Percentiles rank a stretch among this genome's conserved stretches.
Conservation (phyloP, 2,113 vertebrate genomes). For the Rhabdornis inornatus region DNA sequence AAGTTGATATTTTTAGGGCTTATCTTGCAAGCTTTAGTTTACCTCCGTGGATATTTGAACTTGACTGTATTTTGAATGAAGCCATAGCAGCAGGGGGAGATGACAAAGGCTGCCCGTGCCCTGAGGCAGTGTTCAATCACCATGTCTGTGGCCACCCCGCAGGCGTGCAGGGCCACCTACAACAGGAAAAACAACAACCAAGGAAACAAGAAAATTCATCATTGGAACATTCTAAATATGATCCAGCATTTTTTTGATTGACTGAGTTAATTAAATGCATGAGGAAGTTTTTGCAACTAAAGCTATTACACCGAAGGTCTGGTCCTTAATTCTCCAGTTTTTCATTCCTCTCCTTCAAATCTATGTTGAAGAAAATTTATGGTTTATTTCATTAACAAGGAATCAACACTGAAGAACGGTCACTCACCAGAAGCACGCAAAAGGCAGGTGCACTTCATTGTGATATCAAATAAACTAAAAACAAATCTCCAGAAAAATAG, state of each 20-base stretch:
- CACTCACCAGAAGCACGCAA: not conserved
- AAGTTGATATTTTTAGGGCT: not conserved
- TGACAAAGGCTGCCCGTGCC: slow-evolving; percentile 82
- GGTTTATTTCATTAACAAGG: not conserved
- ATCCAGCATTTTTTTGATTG: not conserved
- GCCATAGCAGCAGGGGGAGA: slow-evolving; percentile 95
- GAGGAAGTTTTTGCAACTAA: not conserved
- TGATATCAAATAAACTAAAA: not conserved
- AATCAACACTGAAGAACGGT: not conserved
- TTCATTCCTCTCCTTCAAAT: not conserved
- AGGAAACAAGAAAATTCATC: not conserved
- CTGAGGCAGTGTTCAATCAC: slow-evolving; percentile 89
- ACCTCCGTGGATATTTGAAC: slow-evolving; percentile 94
- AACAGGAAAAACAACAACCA: not conserved
- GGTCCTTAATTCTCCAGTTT: not conserved
- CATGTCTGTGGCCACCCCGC: slow-evolving; percentile 97
- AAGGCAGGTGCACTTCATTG: not conserved
- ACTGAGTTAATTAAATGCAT: not conserved
- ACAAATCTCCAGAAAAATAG: not conserved
- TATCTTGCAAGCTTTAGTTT: not conserved
- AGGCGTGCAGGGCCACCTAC: slow-evolving; percentile 94
- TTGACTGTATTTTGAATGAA: slow-evolving; percentile 95
- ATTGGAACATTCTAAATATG: not conserved
- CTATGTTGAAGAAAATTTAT: not conserved
- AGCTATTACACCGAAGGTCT: not conserved